Conservation (phyloP, 2,888 invertebrate genomes). For the Anodontia alba region DNA sequence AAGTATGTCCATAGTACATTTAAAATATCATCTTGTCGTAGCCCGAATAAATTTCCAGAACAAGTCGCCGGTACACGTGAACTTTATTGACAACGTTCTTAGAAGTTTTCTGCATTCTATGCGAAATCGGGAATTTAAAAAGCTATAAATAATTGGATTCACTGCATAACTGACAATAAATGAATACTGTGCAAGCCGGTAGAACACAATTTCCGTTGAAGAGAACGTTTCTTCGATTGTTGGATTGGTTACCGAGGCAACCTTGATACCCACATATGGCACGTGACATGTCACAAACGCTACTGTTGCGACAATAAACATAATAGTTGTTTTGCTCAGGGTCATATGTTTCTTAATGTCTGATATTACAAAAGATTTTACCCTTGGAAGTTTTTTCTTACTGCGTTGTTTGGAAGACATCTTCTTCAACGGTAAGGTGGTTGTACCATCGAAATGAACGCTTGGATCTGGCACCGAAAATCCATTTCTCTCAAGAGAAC, state of each 20-base stretch:
- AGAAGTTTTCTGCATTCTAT: conserved; percentile 39
- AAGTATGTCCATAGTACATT: too few species aligned
- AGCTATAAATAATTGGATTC: conserved; percentile 60
- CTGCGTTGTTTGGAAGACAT: neutral
- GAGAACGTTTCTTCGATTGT: conserved; percentile 19
- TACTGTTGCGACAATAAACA: conserved; percentile 59
- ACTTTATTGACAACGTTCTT: neutral
- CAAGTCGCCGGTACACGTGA: neutral
- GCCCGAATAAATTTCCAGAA: too few species aligned
- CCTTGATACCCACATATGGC: conserved; percentile 47
- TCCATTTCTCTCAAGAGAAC: conserved; percentile 43
- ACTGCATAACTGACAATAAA: conserved; percentile 52
- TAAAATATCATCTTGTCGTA: too few species aligned
- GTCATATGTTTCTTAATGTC: conserved; percentile 37
- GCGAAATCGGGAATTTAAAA: conserved; percentile 54
- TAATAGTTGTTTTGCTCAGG: conserved; percentile 53
- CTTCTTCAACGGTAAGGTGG: conserved; percentile 42
- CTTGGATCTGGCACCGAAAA: conserved; percentile 27
- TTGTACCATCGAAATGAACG: conserved; percentile 36
- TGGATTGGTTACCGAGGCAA: conserved; percentile 32
- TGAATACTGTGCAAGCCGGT: conserved; percentile 44
- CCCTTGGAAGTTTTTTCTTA: neutral
- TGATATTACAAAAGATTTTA: conserved; percentile 2
- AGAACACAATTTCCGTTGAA: conserved; percentile 26
- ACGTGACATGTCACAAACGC: conserved; percentile 54